phyloP scores from a whole-genome alignment of 2,888 invertebrate species.

The Himalopsyche anomala region DNA sequence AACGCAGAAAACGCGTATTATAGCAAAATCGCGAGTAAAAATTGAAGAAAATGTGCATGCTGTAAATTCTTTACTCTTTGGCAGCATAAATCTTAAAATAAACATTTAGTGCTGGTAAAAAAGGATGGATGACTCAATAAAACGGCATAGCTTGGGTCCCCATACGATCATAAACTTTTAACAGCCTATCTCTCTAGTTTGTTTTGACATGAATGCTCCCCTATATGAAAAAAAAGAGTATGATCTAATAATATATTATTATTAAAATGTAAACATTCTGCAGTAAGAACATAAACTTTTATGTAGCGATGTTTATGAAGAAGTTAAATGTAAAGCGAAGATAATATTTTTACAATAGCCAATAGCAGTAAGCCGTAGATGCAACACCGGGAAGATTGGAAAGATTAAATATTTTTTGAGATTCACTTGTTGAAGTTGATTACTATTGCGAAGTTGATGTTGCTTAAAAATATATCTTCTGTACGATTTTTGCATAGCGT shows the following conservation, averaged over 20 bases:
- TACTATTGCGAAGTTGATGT: no score
- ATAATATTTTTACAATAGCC: no score
- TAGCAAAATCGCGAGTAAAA: constrained; percentile 7
- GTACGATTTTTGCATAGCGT: no score
- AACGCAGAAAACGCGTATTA: background rate
- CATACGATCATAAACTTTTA: constrained; percentile 7
- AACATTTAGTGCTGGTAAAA: constrained; percentile 37
- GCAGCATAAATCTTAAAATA: constrained; percentile 21
- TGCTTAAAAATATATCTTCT: no score
- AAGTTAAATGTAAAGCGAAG: no score
- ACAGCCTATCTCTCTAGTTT: constrained; percentile 36
- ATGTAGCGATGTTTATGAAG: background rate
- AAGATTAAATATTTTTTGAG: no score
- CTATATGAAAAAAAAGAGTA: background rate
- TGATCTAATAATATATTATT: constrained; percentile 23
- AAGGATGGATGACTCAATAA: constrained; percentile 35
- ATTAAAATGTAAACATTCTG: constrained; percentile 36
- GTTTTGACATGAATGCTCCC: background rate
- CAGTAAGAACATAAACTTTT: background rate
- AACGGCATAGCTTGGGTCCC: background rate
- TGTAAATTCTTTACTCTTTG: background rate
- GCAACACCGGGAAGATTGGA: no score
- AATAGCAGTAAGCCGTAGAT: no score
- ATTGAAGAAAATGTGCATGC: constrained; percentile 14
- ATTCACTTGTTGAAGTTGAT: no score